These are phyloP conservation scores for Plagiodera versicolora DNA, from an alignment of 2,888 invertebrate genomes.

Conservation along the genomic window DNA sequence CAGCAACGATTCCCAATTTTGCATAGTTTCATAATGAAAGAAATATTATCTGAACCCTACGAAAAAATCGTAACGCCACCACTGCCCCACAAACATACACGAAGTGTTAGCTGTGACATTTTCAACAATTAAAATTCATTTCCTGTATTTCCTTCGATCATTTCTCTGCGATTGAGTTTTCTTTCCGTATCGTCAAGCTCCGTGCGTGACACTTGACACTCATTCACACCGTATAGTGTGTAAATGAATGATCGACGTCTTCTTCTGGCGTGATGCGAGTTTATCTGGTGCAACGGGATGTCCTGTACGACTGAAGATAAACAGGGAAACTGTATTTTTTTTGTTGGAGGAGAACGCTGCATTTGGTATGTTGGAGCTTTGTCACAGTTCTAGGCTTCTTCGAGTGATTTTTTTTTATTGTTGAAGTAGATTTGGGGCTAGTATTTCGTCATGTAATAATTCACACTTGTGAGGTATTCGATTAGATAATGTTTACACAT, in stretches of 20 bases:
- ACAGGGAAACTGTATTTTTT: too few species aligned
- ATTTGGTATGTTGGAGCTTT: neutral
- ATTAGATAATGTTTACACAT: too few species aligned
- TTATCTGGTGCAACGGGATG: conserved; percentile 40
- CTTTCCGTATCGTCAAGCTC: conserved; percentile 2
- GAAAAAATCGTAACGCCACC: neutral
- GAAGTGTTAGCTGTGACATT: conserved; percentile 13
- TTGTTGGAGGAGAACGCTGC: too few species aligned
- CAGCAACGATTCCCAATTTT: too few species aligned
- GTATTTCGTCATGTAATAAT: too few species aligned
- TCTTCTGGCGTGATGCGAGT: conserved; percentile 23
- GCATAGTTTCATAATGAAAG: too few species aligned
- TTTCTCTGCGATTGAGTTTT: conserved; percentile 16
- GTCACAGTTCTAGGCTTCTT: too few species aligned
- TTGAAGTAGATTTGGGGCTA: too few species aligned
- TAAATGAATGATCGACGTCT: conserved; percentile 22
- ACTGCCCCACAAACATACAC: neutral
- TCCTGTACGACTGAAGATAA: conserved; percentile 39
- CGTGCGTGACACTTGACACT: conserved; percentile 2
- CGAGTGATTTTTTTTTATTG: too few species aligned
- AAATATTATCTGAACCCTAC: too few species aligned
- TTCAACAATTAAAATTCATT: conserved; percentile 30
- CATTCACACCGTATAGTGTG: conserved; percentile 4
- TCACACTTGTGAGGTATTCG: too few species aligned
- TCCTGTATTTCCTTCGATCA: conserved; percentile 20